Evolutionary conservation across 2,797 vertebrate species (phyloP), one percentile per base, ranked within the genome.

Genomic region (Acipenser transmontanus): DNA sequence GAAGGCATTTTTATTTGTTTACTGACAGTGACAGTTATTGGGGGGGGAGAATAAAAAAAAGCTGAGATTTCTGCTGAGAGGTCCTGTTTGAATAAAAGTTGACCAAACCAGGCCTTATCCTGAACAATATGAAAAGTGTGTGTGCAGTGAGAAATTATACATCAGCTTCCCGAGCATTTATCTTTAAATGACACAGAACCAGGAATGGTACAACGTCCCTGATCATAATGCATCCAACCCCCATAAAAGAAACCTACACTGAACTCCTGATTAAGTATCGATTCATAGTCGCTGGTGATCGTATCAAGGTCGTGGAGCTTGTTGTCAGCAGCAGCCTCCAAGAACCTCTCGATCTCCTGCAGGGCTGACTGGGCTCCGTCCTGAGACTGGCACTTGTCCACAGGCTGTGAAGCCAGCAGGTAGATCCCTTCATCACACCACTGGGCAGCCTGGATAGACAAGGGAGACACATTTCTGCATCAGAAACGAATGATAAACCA

Each of bases 321-420:
- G 76, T 91, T 89, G 70, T 89, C 88, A 2, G 81, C 80, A 0
- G 90, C 87, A 0, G 87, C 90, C 9, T 96, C 95, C 79, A 99
- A 74, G 80, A 96, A 97, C 65, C 83, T 90, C 87, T 99, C 95
- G 0, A 99, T 91, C 77, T 99, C 97, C 77, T 93, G 93, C 66
- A 99, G 85, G 0, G 97, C 97, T 0, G 94, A 84, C 87, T 99
- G 93, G 0, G 97, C 97, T 5, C 97, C 97, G 50, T 99, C 97
- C 13, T 98, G 96, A 17, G 95, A 96, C 69, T 98, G 96, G 84
- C 96, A 99, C 77, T 96, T 98, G 85, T 99, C 97, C 65, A 99
- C 95, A 0, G 93, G 93, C 74, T 99, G 97, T 0, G 92, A 97
- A 1, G 97, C 97, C 81, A 99, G 87, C 77, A 99, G 83, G 81